Conservation (phyloP, 2,888 invertebrate species). For the Matsumyia berberina region DNA sequence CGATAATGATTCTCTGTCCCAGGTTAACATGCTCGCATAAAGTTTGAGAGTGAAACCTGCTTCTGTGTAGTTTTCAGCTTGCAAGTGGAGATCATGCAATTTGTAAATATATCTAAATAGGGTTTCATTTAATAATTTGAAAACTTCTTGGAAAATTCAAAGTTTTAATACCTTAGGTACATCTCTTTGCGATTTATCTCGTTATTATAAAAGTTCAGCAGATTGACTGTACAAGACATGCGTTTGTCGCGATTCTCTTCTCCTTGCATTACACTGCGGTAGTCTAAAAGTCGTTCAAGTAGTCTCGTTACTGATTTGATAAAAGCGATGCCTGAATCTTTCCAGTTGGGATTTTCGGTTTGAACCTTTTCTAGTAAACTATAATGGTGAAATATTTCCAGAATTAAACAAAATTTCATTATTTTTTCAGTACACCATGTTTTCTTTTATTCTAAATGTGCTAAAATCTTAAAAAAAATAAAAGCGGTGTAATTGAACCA, state of each 20-base stretch:
- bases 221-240: conserved; percentile 98
- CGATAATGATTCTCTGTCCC: conserved; percentile 88
- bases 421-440: too few species aligned
- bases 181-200: conserved; percentile 97
- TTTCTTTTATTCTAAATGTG: conserved; percentile 6
- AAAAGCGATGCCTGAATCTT: conserved; percentile 95
- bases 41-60: conserved; percentile 97
- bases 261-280: conserved; percentile 97
- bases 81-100: conserved; percentile 95
- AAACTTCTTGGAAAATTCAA: background rate
- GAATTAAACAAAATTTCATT: conserved; percentile 23
- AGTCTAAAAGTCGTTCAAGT: conserved; percentile 95
- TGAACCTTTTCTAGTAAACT: conserved; percentile 94
- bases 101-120: conserved; percentile 93
- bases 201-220: conserved; percentile 97
- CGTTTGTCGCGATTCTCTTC: conserved; percentile 97
- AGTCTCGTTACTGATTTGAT: conserved; percentile 96
- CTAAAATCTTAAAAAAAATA: conserved; percentile 12
- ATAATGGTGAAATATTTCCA: conserved; percentile 57
- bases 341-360: conserved; percentile 93
- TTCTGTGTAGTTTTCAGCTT: conserved; percentile 96
- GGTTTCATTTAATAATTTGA: background rate
- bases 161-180: conserved; percentile 88
- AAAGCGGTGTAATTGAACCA: background rate
- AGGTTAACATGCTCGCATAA: conserved; percentile 95